Base-by-base conservation (phyloP, 2,797 vertebrate genomes). In the Hozukius guyotensis region DNA sequence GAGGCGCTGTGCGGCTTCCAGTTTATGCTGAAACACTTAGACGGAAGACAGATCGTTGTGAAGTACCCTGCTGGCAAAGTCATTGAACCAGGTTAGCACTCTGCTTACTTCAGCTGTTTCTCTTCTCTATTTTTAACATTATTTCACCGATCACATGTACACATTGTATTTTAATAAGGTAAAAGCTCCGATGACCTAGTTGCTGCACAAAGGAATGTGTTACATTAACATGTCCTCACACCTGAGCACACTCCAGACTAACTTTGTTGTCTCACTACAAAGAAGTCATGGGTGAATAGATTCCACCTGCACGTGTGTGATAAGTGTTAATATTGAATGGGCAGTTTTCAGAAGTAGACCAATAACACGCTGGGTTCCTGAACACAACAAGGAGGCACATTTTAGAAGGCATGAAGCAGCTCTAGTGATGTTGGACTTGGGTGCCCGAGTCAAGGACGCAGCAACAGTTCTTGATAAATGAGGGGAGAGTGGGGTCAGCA, bases 1-100 rank as follows among this genome's bases (percentile, higher is more conserved):
- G 99, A 99, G 95, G 97, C 99, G 75, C 95, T 99, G 62, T 99
- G 99, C 88, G 98, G 98, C 74, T 99, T 99, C 95, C 98, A 99
- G 95, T 99, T 99, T 87, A 97, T 97, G 65, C 95, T 99, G 91
- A 99, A 98, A 91, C 99, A 99, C 93, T 96, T 99, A 84, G 99
- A 99, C 72, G 97, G 92, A 22, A 96, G 97, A 91, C 99, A 99
- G 88, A 98, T 99, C 77, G 97, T 99, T 83, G 97, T 99, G 72
- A 99, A 98, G 92, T 98, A 99, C 22, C 98, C 98, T 36, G 96
- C 97, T 83, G 98, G 99, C 82, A 99, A 99, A 97, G 97, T 99
- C 86, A 99, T 99, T 78, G 97, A 99, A 90, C 98, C 99, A 95
- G 99, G 99, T 99, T 10, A 81, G 36, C n/a, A 4, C 22, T 20